Conservation (phyloP, 2,113 vertebrate genomes). For the Irena cyanogastra region DNA sequence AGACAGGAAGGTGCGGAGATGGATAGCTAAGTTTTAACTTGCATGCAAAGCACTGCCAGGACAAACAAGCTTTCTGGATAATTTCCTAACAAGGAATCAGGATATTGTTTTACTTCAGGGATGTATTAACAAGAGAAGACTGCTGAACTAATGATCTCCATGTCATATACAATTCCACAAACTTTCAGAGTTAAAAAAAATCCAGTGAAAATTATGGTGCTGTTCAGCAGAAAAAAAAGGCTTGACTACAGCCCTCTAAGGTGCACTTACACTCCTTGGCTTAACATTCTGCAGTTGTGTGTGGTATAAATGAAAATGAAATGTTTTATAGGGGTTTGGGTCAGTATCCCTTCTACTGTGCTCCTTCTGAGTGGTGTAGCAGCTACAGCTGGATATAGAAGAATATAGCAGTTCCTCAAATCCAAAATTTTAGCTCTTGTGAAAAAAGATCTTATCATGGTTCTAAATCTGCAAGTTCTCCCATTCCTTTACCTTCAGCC, state of each 20-base stretch:
- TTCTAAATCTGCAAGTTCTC: background rate
- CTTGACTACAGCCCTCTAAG: background rate
- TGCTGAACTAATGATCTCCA: background rate
- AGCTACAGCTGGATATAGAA: background rate
- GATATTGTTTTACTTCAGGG: background rate
- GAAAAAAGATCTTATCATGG: background rate
- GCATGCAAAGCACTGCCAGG: background rate
- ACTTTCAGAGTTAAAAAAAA: background rate
- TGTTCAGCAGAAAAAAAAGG: background rate
- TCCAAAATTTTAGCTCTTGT: background rate
- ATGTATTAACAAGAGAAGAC: background rate
- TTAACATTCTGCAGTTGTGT: background rate
- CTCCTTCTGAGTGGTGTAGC: background rate
- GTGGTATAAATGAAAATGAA: background rate
- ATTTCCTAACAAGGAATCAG: background rate
- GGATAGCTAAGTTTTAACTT: slow-evolving; percentile 37
- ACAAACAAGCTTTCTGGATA: slow-evolving; percentile 9
- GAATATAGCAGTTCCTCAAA: background rate
- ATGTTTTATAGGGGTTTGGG: background rate
- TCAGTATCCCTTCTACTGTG: background rate
- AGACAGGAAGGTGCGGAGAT: slow-evolving; percentile 29
- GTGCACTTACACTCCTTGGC: background rate
- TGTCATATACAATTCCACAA: background rate
- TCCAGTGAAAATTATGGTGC: background rate
- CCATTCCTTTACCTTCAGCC: background rate